These are phyloP conservation scores for Streblospio benedicti DNA, from an alignment of 1,140 invertebrate genomes.

Conservation along the genomic window DNA sequence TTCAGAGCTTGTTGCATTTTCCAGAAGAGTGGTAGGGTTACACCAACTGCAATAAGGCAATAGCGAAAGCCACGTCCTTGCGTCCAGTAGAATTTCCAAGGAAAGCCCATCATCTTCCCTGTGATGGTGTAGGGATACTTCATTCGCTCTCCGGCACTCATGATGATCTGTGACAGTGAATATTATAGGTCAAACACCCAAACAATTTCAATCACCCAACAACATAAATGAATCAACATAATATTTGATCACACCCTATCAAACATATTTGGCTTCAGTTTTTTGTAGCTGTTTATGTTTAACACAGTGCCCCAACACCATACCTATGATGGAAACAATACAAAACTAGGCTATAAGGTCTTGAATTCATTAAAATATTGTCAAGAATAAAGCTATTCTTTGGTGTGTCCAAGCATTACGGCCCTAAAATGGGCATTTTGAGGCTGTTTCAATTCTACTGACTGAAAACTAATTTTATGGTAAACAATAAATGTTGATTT, in stretches of 20 bases:
- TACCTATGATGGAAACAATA: neutral
- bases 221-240: neutral
- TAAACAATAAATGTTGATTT: too few species aligned
- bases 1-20: slow-evolving; percentile 22
- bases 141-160: slow-evolving; percentile 14
- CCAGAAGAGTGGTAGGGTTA: slow-evolving; percentile 15
- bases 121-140: slow-evolving; percentile 21
- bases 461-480: too few species aligned
- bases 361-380: too few species aligned
- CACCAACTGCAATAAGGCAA: slow-evolving; percentile 3
- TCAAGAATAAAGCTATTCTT: too few species aligned
- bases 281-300: too few species aligned
- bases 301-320: too few species aligned
- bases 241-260: neutral
- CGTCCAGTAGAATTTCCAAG: slow-evolving; percentile 23
- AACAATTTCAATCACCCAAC: neutral
- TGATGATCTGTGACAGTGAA: neutral
- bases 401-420: too few species aligned
- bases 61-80: slow-evolving; percentile 22
- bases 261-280: neutral
- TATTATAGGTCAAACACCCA: neutral
- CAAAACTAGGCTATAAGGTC: neutral
- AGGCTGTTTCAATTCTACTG: too few species aligned
- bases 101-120: slow-evolving; percentile 19
- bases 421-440: too few species aligned